Evolutionary conservation across 2,113 vertebrate genomes (phyloP).

Genomic region (Sinocyclocheilus anshuiensis): DNA sequence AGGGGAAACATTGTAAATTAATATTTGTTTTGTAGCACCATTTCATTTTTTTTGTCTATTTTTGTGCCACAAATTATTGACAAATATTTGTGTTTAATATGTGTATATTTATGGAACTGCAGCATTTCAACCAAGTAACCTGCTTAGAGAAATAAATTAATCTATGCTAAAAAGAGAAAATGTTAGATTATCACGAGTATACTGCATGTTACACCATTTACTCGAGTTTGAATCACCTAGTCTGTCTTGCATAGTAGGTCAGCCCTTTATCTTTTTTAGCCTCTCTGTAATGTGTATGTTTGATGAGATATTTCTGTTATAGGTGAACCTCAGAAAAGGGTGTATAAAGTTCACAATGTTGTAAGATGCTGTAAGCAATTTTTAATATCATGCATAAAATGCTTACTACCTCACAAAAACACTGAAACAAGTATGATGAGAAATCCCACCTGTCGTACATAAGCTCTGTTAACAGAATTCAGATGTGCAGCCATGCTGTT

Average conservation of each 20-base stretch:
- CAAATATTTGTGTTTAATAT: neutral
- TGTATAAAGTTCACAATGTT: neutral
- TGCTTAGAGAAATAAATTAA: slow-evolving; percentile 18
- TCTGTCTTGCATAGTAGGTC: slow-evolving; percentile 16
- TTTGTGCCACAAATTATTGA: slow-evolving; percentile 6
- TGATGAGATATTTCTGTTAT: slow-evolving; percentile 11
- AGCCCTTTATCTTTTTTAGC: slow-evolving; percentile 7
- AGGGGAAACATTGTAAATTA: neutral
- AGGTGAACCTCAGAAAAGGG: neutral
- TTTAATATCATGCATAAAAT: slow-evolving; percentile 15
- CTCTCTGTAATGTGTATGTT: neutral
- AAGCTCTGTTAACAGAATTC: neutral
- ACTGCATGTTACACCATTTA: slow-evolving; percentile 18
- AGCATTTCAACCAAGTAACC: slow-evolving; percentile 26
- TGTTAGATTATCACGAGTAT: neutral
- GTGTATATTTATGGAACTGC: neutral
- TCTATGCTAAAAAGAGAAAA: slow-evolving; percentile 13
- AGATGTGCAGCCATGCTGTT: neutral
- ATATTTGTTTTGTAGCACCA: neutral
- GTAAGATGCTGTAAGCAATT: neutral
- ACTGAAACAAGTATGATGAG: neutral
- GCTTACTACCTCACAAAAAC: slow-evolving; percentile 34
- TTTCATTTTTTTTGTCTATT: neutral
- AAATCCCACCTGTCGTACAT: neutral
- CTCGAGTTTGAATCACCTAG: neutral